Conservation (phyloP, 1,140 invertebrate genomes). For the Trichonephila clavata region DNA sequence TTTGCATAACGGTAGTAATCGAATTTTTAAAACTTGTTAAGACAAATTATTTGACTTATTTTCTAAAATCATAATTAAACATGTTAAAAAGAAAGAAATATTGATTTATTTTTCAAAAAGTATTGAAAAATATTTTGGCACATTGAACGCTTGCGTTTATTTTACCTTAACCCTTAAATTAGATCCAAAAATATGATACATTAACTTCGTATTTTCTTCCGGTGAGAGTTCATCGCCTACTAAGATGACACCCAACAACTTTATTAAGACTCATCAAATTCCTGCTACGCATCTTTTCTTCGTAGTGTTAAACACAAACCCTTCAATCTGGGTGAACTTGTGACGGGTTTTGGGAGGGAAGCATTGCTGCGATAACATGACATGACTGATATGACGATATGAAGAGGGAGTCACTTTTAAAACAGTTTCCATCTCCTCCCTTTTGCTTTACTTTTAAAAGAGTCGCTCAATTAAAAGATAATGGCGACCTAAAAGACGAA, state of each 20-base stretch:
- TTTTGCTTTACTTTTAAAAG: constrained; percentile 67
- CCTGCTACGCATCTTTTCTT: neutral
- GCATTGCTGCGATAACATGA: constrained; percentile 28
- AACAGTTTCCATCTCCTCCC: constrained; percentile 17
- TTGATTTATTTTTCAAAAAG: no score
- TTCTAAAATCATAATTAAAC: no score
- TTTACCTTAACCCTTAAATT: no score
- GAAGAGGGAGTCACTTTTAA: constrained; percentile 55
- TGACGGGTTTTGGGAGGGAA: neutral
- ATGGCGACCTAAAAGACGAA: constrained; percentile 74
- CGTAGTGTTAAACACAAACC: constrained; percentile 18
- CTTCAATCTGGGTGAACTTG: neutral
- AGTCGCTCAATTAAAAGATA: constrained; percentile 74
- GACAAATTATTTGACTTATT: no score
- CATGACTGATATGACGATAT: constrained; percentile 38
- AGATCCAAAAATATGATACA: no score
- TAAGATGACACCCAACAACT: constrained; percentile 4
- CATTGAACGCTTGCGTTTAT: no score
- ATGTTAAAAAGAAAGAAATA: no score
- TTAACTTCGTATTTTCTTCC: neutral
- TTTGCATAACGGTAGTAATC: no score
- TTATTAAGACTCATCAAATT: constrained; percentile 8
- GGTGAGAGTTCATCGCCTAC: neutral
- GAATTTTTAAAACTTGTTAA: no score
- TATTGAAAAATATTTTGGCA: no score